Base-by-base conservation (phyloP, 2,797 vertebrate genomes). In the Gymnopithys bicolor region DNA sequence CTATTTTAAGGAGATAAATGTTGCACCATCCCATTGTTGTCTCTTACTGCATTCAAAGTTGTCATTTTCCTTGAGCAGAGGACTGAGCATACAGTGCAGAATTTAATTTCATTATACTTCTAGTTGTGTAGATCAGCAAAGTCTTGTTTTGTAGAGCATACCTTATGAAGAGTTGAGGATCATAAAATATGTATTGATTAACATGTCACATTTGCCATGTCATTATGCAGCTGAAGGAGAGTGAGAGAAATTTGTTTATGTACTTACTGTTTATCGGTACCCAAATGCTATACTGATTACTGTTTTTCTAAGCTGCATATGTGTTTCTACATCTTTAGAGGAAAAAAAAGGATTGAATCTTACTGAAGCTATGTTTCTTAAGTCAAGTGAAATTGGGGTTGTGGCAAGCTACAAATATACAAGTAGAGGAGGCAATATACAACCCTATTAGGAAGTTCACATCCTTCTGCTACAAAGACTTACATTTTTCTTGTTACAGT, bases 31-130 rank as follows among this genome's bases (percentile, higher is more conserved):
- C 32, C 22, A 48, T 11, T 56, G 43, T 33, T 76, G 67, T 60
- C 37, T 76, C 46, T 68, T 56, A 52, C 16, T 88, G 59, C 15
- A 64, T 84, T 74, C 81, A 76, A 91, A 88, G 87, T 59, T 78
- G 70, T 82, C 69, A 64, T 71, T 90, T 92, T 88, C n/a, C 58
- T 91, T 69, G 64, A 87, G 30, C 33, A 88, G 27, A 70, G 3
- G 88, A 86, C 58, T 37, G 62, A 91, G 19, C 45, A 52, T 16
- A 49, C 11, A 49, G 48, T 28, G 41, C 78, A 92, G 58, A 86
- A 86, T 86, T 93, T 93, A 4, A 62, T 93, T 92, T 94, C 70
- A 49, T 79, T 89, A 76, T 24, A 52, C 56, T 93, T 90, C 52
- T 62, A 69, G 76, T 49, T 39, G 56, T 88, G 48, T 70, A 35